Base-by-base conservation (phyloP, 2,797 vertebrate genomes). In the Spinus olivaceus region DNA sequence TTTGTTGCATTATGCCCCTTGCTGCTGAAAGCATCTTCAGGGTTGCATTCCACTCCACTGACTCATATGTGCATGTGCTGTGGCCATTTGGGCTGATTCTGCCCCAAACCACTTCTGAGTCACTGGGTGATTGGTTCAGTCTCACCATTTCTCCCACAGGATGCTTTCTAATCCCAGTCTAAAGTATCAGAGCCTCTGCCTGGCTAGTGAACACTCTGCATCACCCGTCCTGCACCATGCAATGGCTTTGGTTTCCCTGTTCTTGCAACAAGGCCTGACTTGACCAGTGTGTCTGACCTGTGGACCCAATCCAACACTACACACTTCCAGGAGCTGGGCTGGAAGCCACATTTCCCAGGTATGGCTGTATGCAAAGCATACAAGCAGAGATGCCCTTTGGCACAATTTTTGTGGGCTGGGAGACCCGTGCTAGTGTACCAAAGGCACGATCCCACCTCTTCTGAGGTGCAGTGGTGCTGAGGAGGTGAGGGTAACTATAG, bases 71-170 rank as follows among this genome's bases (percentile, higher is more conserved):
- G 49, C 86, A 73, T 0, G 6, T 84, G 71, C 64, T 87, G 56
- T 49, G 54, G 88, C 77, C 87, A 81, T 60, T 56, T 39, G 44
- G 44, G 63, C 44, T 94, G 82, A 81, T 89, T 77, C 77, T 95
- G 42, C 44, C 81, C 71, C 74, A 85, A 46, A 72, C 37, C 65
- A 71, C 85, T 83, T 94, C 83, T 97, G 95, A 97, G 81, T 97
- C 94, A 97, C 32, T 32, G 50, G 16, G 56, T 95, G 95, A 96
- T 90, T 86, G 90, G 96, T 65, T 61, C 82, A 89, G 61, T 93
- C 73, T 87, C 70, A 64, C 30, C 12, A 49, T 65, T 69, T 96
- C 77, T 79, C 80, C 60, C 77, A 73, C 2, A 13, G 32, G 46
- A 70, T 70, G 67, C 46, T 77, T 86, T 88, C 91, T 92, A 80